Base-by-base conservation (phyloP, 2,113 vertebrate genomes). In the Phrynosoma platyrhinos region DNA sequence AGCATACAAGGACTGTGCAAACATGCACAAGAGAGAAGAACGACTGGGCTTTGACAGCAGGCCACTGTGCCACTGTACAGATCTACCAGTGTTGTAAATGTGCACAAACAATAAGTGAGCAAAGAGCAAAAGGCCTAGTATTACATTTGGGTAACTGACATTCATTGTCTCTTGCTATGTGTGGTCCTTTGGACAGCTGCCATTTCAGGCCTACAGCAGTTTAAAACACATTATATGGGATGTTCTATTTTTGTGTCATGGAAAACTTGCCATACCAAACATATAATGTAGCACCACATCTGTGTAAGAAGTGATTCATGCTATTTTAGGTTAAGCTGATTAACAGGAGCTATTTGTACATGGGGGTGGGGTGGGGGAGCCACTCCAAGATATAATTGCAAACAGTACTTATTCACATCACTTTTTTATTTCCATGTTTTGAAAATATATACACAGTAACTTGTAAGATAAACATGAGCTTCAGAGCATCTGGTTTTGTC, bases 381-480 rank as follows among this genome's bases (percentile, higher is more conserved):
- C 79, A 6, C 0, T 64, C 75, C 77, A 20, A 23, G 75, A 83
- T 58, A 0, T 0, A 87, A 91, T 86, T 20, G 75, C 86, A 71
- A 89, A 64, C 68, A 86, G 79, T 1, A 0, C 81, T 47, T 0
- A 0, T 76, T 64, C 4, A 0, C 3, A 2, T 3, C 2, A 1
- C 3, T 72, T 69, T 66, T 75, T n/a, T 25, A 1, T 53, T 71
- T 69, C 83, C 6, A 0, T 83, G 74, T 87, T 91, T 82, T 88
- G 81, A 74, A 25, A 0, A 62, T 0, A 14, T 0, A 32, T 0
- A 83, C 82, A 84, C 77, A 94, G 68, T 75, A 91, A 47, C 5
- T 88, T 90, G 16, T 30, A 86, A 87, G 91, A 94, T 89, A 93
- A 94, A 94, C 89, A 92, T 68, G 79, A 92, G 88, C 40, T 83